Conservation (phyloP, 2,888 invertebrate genomes). For the Smittia aterrima region DNA sequence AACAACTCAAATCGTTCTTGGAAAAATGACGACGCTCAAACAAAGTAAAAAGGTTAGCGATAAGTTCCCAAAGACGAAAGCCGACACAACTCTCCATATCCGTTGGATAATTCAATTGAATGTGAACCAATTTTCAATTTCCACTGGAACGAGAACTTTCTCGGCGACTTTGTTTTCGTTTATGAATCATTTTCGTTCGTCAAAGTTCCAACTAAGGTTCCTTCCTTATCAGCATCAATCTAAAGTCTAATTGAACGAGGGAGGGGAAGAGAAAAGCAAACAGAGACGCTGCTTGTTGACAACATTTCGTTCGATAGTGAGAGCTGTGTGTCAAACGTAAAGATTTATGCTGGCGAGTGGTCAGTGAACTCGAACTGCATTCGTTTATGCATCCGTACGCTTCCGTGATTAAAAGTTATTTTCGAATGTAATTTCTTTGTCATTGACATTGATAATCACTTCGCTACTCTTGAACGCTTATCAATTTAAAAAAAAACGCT, state of each 20-base stretch:
- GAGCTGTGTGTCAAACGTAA: neutral
- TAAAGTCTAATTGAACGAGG: neutral
- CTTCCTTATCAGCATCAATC: neutral
- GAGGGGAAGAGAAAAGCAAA: too few relatives aligned
- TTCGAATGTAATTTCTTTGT: neutral
- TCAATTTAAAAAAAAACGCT: neutral
- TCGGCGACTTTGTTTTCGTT: neutral
- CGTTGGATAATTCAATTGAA: neutral
- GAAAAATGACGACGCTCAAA: too few relatives aligned
- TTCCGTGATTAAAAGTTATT: neutral
- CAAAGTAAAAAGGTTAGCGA: too few relatives aligned
- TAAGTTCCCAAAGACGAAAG: too few relatives aligned
- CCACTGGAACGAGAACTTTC: neutral
- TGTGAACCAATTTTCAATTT: slow-evolving; percentile 8
- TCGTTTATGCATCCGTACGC: neutral
- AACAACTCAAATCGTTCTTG: neutral
- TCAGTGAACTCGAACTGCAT: neutral
- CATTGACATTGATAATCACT: slow-evolving; percentile 11
- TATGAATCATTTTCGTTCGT: neutral
- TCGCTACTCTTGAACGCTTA: neutral
- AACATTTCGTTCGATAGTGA: neutral
- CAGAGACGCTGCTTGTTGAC: neutral
- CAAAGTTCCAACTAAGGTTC: neutral
- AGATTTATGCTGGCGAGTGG: neutral
- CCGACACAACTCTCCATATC: neutral